These are phyloP conservation scores for Sebastes dallii DNA, from an alignment of 2,797 vertebrate genomes.

Conservation along the genomic window DNA sequence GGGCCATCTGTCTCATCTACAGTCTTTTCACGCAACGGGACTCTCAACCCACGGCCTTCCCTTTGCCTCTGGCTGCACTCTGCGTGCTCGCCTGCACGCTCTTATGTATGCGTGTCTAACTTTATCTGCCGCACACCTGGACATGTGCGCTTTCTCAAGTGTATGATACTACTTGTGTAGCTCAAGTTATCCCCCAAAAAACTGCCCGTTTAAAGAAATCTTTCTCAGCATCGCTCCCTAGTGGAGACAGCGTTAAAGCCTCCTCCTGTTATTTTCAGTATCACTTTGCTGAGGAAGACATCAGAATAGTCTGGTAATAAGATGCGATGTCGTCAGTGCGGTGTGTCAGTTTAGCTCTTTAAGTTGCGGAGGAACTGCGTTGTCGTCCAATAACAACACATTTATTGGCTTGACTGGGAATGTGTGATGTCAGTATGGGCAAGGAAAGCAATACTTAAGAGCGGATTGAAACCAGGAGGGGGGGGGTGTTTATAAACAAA, in stretches of 20 bases:
- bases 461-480: background rate
- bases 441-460: background rate
- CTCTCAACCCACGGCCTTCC: conserved; percentile 64
- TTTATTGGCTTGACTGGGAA: background rate
- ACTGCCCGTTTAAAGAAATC: conserved; percentile 36
- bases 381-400: conserved; percentile 3
- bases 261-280: conserved; percentile 10
- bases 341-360: background rate
- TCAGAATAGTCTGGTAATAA: conserved; percentile 4
- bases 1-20: conserved; percentile 72
- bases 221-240: conserved; percentile 85
- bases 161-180: conserved; percentile 13
- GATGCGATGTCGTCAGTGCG: background rate
- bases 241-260: conserved; percentile 67
- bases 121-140: conserved; percentile 18
- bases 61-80: conserved; percentile 63
- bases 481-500: conserved; percentile 43
- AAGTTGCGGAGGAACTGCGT: background rate
- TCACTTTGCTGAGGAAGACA: conserved; percentile 8
- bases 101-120: conserved; percentile 6
- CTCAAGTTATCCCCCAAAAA: conserved; percentile 39
- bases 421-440: background rate
- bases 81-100: conserved; percentile 40
- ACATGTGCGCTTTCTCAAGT: conserved; percentile 17
- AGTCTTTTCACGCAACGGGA: conserved; percentile 69